Percentiles rank a stretch among this genome's conserved stretches.
These are phyloP conservation scores for Drosophila lowei DNA, from an alignment of 1,140 invertebrate species.

Conservation along the genomic window DNA sequence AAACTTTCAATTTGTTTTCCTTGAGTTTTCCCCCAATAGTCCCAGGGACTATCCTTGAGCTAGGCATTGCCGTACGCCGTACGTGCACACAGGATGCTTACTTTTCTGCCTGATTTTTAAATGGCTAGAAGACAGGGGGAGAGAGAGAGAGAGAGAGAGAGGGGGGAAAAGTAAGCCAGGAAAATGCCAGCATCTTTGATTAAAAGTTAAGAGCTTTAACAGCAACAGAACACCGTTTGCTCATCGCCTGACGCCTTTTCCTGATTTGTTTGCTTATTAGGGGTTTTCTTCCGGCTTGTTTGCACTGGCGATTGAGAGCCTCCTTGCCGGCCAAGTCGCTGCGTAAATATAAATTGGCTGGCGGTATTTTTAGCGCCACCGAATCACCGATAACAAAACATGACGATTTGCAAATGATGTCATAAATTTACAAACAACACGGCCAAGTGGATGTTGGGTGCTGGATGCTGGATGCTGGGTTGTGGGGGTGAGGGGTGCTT, in stretches of 20 bases:
- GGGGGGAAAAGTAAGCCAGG: not conserved
- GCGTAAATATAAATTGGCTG: constrained; percentile 37
- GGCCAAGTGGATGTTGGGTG: not conserved
- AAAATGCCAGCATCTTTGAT: constrained; percentile 40
- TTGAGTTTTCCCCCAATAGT: not conserved
- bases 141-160: not conserved
- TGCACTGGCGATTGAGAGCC: constrained; percentile 27
- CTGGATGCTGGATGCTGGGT: not conserved
- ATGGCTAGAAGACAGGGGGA: not conserved
- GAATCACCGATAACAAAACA: constrained; percentile 47
- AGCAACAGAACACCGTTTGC: constrained; percentile 46
- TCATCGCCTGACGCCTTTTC: constrained; percentile 38
- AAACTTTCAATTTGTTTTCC: constrained; percentile 27
- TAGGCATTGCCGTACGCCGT: constrained; percentile 3
- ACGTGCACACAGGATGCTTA: constrained; percentile 7
- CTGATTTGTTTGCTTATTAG: constrained; percentile 54
- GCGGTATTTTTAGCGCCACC: constrained; percentile 31
- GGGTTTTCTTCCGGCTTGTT: constrained; percentile 38
- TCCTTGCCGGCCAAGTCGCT: constrained; percentile 18
- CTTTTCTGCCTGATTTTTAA: not conserved
- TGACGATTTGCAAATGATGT: constrained; percentile 75
- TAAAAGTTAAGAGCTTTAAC: constrained; percentile 51
- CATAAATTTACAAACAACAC: constrained; percentile 58
- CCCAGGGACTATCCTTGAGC: not conserved
- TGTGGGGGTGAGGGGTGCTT: constrained; percentile 15